Percentiles rank a stretch among this genome's conserved stretches.
Conservation (phyloP, 2,797 vertebrate species). For the Prunella strophiata region DNA sequence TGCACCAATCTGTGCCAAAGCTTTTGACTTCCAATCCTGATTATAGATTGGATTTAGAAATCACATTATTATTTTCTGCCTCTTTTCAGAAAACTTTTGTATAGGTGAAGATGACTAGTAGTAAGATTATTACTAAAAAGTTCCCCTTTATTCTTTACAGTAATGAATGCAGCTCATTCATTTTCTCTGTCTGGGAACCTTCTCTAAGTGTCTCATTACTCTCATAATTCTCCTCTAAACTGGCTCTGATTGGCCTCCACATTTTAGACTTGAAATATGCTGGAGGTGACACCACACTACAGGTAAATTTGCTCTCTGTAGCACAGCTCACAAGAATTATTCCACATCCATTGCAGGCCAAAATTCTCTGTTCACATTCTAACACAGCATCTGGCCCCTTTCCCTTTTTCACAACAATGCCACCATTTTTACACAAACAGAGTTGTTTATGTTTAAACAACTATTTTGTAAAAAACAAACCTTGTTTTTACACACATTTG, state of each 20-base stretch:
- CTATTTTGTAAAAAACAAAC: too few relatives aligned
- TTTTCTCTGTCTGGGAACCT: neutral
- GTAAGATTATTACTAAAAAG: neutral
- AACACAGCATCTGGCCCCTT: neutral
- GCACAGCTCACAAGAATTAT: neutral
- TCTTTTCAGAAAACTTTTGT: neutral
- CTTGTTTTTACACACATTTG: neutral
- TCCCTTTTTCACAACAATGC: neutral
- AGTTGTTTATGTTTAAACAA: too few relatives aligned
- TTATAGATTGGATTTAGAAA: neutral
- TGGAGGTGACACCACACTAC: neutral
- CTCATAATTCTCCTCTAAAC: neutral
- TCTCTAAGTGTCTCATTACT: neutral
- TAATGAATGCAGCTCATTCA: neutral
- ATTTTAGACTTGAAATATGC: neutral
- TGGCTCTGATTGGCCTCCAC: neutral
- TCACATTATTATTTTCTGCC: neutral
- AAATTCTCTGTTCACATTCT: neutral
- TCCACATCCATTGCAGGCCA: neutral
- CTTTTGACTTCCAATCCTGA: neutral
- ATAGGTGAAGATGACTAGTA: neutral
- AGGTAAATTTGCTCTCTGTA: neutral
- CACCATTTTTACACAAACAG: neutral
- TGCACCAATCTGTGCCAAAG: neutral
- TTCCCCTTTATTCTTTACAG: neutral